Evolutionary conservation across 1,140 invertebrate species (phyloP), one percentile per base, ranked within the genome.

Genomic region (Belonocnema kinseyi): DNA sequence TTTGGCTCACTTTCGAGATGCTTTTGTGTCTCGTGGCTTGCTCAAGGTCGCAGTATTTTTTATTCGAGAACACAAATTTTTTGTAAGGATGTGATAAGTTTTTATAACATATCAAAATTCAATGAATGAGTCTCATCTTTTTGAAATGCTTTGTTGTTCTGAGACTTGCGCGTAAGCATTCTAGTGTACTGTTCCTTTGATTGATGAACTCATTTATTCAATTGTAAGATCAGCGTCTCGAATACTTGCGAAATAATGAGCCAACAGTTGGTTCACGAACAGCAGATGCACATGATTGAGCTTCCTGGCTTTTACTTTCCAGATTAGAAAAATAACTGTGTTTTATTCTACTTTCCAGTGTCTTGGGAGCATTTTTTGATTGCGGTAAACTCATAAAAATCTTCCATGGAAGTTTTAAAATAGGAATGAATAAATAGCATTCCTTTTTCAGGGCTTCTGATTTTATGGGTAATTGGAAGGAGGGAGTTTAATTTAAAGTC

Each of bases 141-240:
- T 66, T 14, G 14, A 66, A 66, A 66, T 66, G 61, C 61, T 66
- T 66, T 66, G 61, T 66, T 66, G 26, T 66, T 16, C n/a, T 66
- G 26, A 13, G 21, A 13, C 40, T 19, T 54, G 17, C 17, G 53
- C 53, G 53, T 54, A 54, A 54, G 53, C 53, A 40, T 26, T 66
- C 26, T 66, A 66, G 61, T 40, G 61, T 16, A 33, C 61, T 66
- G 26, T 26, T 66, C 61, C 61, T 66, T 66, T 66, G 61, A 66
- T 66, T 66, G 61, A 66, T 66, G 61, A 66, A 66, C 61, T 66
- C 61, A 66, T 66, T 66, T 66, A 66, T 66, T 66, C 61, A 66
- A 66, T 66, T 66, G 61, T 66, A 66, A 66, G 61, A 66, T 66
- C 61, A 66, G 26, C 61, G 61, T 66, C 61, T 66, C 61, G 21